Evolutionary conservation across 2,797 vertebrate genomes (phyloP).

Genomic region (Pangasius macronema): DNA sequence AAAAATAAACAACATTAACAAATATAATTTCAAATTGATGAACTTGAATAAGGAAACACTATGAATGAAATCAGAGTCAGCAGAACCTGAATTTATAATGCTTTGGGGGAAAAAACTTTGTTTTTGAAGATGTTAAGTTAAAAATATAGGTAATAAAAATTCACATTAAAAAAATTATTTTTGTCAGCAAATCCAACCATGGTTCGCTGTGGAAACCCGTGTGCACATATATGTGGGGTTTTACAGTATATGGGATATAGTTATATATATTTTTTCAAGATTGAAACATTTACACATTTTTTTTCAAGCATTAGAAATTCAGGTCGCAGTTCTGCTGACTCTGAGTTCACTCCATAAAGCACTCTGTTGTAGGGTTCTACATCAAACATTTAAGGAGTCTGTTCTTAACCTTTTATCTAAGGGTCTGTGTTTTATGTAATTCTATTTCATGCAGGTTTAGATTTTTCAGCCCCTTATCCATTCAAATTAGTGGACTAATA

Average conservation of each 20-base stretch:
- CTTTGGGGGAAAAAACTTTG: not conserved
- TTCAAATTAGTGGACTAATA: too few species aligned
- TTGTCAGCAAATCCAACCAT: not conserved
- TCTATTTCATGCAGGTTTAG: too few species aligned
- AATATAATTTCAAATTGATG: not conserved
- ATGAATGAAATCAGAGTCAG: not conserved
- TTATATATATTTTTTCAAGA: not conserved
- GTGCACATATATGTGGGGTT: not conserved
- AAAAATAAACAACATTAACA: not conserved
- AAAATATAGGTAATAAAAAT: not conserved
- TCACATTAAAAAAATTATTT: not conserved
- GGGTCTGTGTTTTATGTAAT: too few species aligned
- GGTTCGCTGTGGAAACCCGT: not conserved
- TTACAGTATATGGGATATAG: not conserved
- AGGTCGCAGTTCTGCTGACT: too few species aligned
- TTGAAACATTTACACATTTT: not conserved
- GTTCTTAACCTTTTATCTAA: too few species aligned
- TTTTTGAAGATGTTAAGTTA: not conserved
- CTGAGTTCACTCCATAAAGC: not conserved
- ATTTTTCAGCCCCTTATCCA: too few species aligned
- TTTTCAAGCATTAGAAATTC: not conserved
- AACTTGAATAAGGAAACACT: not conserved
- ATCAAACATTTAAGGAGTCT: too few species aligned
- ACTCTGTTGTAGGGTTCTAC: too few species aligned
- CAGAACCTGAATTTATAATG: not conserved